Base-by-base conservation (phyloP, 2,113 vertebrate genomes). In the Zingel zingel region DNA sequence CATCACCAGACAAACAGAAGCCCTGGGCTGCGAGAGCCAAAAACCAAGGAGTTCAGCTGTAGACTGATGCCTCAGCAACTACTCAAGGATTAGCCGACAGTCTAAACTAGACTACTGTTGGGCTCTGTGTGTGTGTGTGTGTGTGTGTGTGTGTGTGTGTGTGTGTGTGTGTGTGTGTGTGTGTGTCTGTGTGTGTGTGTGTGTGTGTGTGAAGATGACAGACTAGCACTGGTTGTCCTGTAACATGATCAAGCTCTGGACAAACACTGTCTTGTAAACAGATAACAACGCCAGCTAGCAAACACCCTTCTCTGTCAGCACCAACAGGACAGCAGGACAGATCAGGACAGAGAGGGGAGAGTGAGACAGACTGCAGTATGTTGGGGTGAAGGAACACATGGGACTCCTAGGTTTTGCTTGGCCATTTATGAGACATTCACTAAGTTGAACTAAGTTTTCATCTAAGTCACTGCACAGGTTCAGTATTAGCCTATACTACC, bases 221-320 rank as follows among this genome's bases (percentile, higher is more conserved):
- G 81, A 74, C 68, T 57, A 61, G 66, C 88, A 80, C 56, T 70
- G 45, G 82, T 80, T 83, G 74, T 78, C 64, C 80, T 83, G 90
- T 89, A 93, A 94, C 79, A 78, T 2, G 91, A 94, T 90, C 81
- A 39, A 78, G 86, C 68, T 54, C 54, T 83, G 78, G 88, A 89
- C 88, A 90, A 92, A 92, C 83, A 86, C 77, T 25, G 73, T 64
- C 88, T 82, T 82, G 91, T 91, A 91, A 93, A 91, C 82, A 87
- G 84, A 91, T 82, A 66, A 91, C 90, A 85, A 48, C 6, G 13
- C 18, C 77, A 74, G 81, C 79, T 45, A 77, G 81, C 59, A 74
- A 83, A 83, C 73, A 79, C 56, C 81, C 63, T 77, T 48, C 67
- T 82, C 81, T 83, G 79, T 86, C 84, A 85, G 84, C 86, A 68